Evolutionary conservation across 1,140 invertebrate species (phyloP).

Genomic region (Philaenus spumarius): DNA sequence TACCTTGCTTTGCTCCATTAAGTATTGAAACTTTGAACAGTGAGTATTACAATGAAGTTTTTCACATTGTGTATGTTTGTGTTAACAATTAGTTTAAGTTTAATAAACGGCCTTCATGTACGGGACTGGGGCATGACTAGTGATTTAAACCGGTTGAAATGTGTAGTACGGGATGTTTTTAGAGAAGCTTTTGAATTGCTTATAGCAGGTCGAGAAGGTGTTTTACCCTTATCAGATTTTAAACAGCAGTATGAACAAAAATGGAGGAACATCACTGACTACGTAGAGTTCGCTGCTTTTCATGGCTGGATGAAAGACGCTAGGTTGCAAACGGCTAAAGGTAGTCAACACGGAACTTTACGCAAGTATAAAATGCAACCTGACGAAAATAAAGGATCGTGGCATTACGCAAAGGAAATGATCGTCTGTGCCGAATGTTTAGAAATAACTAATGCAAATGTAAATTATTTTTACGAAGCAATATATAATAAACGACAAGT

Average conservation of each 20-base stretch:
- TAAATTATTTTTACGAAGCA: slow-evolving; percentile 16
- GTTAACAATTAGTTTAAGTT: too few relatives aligned
- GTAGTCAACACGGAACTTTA: neutral
- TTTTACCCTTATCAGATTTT: neutral
- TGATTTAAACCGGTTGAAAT: slow-evolving; percentile 7
- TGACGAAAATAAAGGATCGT: too few relatives aligned
- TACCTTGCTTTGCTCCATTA: too few relatives aligned
- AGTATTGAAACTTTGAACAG: too few relatives aligned
- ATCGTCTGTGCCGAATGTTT: slow-evolving; percentile 7
- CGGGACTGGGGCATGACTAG: slow-evolving; percentile 15
- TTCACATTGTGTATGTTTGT: too few relatives aligned
- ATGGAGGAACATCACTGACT: neutral
- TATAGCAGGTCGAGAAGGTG: too few relatives aligned
- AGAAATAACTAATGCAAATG: neutral
- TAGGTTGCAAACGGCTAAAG: neutral
- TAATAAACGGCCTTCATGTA: neutral
- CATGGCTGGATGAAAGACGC: slow-evolving; percentile 15
- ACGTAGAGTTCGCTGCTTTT: slow-evolving; percentile 6
- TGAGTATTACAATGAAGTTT: too few relatives aligned
- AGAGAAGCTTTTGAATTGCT: slow-evolving; percentile 6
- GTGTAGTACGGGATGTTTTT: slow-evolving; percentile 7
- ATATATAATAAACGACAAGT: neutral
- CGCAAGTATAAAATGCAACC: too few relatives aligned
- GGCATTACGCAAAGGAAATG: neutral
- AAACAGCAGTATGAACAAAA: neutral